Evolutionary conservation across 2,888 invertebrate genomes (phyloP).

Genomic region (Tachina grossa): DNA sequence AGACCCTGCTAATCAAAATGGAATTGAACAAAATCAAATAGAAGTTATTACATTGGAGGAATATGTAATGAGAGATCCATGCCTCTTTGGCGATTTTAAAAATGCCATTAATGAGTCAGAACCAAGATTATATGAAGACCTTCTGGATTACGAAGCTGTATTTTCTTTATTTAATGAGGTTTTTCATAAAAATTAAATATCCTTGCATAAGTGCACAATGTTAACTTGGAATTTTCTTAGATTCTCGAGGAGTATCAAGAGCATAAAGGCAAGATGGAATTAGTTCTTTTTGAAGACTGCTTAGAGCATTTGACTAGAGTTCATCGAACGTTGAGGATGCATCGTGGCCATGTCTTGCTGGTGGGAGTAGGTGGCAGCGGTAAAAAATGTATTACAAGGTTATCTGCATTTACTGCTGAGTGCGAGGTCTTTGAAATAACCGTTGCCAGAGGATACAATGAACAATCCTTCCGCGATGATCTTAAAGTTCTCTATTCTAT

Average conservation of each 20-base stretch:
- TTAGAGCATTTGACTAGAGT: constrained; percentile 94
- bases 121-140: constrained; percentile 92
- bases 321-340: constrained; percentile 92
- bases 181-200: constrained; percentile 27
- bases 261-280: constrained; percentile 87
- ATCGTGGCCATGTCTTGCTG: constrained; percentile 90
- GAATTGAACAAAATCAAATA: neutral
- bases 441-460: constrained; percentile 93
- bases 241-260: constrained; percentile 94
- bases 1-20: constrained; percentile 18
- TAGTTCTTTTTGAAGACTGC: constrained; percentile 96
- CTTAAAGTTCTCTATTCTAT: constrained; percentile 90
- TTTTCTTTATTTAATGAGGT: constrained; percentile 94
- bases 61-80: constrained; percentile 90
- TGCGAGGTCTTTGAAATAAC: constrained; percentile 92
- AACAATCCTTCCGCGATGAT: constrained; percentile 92
- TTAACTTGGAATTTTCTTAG: constrained; percentile 80
- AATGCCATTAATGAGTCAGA: constrained; percentile 92
- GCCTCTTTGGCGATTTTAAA: constrained; percentile 94
- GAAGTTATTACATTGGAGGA: constrained; percentile 83
- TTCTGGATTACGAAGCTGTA: constrained; percentile 95
- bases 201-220: neutral
- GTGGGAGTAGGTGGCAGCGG: constrained; percentile 96
- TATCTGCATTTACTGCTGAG: constrained; percentile 93
- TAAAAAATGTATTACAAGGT: constrained; percentile 90